These are phyloP conservation scores for Odontocerum albicorne DNA, from an alignment of 2,888 invertebrate species.

Conservation along the genomic window DNA sequence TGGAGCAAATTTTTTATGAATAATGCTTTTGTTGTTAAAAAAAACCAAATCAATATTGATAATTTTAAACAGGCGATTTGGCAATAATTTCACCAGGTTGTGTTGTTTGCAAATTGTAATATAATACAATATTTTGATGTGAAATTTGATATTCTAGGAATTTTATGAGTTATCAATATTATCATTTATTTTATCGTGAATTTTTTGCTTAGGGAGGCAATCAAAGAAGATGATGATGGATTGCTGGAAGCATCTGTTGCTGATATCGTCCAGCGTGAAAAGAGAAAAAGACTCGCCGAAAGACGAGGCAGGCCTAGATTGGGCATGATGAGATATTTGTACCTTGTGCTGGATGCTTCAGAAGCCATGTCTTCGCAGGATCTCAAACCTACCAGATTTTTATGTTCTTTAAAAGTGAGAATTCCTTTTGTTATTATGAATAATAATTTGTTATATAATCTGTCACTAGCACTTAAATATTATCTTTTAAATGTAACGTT, in stretches of 20 bases:
- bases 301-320: slow-evolving; percentile 79
- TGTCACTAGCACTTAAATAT: too few relatives aligned
- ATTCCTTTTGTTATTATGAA: too few relatives aligned
- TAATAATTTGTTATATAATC: too few relatives aligned
- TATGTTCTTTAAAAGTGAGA: slow-evolving; percentile 90
- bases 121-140: neutral
- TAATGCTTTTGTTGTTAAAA: too few relatives aligned
- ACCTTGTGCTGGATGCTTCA: slow-evolving; percentile 89
- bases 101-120: too few relatives aligned
- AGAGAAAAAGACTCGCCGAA: slow-evolving; percentile 73
- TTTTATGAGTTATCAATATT: neutral
- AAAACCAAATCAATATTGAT: too few relatives aligned
- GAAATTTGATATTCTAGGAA: neutral
- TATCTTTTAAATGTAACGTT: too few relatives aligned
- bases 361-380: slow-evolving; percentile 94
- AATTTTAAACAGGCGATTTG: too few relatives aligned
- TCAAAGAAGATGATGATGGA: slow-evolving; percentile 95
- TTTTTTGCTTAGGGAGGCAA: slow-evolving; percentile 92
- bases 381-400: slow-evolving; percentile 87
- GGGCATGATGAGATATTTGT: slow-evolving; percentile 98
- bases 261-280: slow-evolving; percentile 88
- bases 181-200: neutral
- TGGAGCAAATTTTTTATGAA: too few relatives aligned
- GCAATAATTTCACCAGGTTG: too few relatives aligned
- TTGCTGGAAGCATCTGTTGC: slow-evolving; percentile 87